Conservation (phyloP, 2,888 invertebrate genomes). For the Coleophora deauratella region DNA sequence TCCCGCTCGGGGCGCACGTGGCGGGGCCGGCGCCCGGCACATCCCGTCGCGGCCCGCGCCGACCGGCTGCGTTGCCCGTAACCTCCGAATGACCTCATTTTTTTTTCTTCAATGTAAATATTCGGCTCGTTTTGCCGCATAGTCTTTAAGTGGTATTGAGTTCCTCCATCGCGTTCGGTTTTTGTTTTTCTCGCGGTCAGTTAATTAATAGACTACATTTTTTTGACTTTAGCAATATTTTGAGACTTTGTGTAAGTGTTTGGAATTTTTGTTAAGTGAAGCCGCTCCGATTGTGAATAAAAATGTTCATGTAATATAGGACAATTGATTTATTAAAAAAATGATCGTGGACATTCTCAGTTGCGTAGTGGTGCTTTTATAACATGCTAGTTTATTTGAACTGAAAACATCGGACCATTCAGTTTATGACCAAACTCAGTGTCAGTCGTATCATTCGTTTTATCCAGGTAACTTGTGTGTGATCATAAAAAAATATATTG, state of each 20-base stretch:
- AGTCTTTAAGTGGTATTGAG: conserved; percentile 71
- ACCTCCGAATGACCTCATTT: conserved; percentile 73
- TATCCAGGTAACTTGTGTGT: neutral
- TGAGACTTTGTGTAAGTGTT: conserved; percentile 2
- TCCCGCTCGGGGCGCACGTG: conserved; percentile 64
- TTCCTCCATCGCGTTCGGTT: conserved; percentile 55
- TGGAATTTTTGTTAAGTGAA: no score
- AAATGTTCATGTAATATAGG: no score
- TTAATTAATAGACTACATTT: conserved; percentile 38
- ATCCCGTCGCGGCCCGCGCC: conserved; percentile 70
- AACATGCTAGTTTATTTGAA: neutral
- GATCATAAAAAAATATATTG: no score
- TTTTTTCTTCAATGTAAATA: conserved; percentile 73
- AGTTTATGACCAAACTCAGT: neutral
- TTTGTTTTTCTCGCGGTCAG: conserved; percentile 29
- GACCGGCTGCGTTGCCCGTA: conserved; percentile 71
- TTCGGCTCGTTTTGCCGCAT: conserved; percentile 70
- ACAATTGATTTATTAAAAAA: no score
- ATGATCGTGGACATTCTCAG: no score
- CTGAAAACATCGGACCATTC: no score
- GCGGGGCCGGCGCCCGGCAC: conserved; percentile 43
- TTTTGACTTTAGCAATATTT: conserved; percentile 37
- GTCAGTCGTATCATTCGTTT: neutral
- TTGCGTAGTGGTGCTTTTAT: no score
- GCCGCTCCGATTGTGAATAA: no score